Percentiles rank a stretch among this genome's conserved stretches.
These are phyloP conservation scores for Diogma glabrata DNA, from an alignment of 2,888 invertebrate species.

Conservation along the genomic window DNA sequence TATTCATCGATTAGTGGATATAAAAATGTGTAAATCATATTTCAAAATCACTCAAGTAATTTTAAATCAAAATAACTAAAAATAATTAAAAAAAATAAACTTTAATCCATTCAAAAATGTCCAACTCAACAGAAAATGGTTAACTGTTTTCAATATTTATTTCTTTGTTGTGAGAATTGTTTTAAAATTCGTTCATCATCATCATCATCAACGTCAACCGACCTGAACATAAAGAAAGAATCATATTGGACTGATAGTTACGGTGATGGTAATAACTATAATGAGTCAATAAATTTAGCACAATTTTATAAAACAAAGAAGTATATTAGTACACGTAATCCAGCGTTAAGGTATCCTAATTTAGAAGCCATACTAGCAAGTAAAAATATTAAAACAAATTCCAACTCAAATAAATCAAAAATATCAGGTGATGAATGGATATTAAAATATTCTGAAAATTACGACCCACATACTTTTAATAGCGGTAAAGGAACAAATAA, in stretches of 20 bases:
- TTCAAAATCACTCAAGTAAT: too few species aligned
- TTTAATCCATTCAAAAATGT: neutral
- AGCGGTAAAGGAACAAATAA: constrained; percentile 21
- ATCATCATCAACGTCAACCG: neutral
- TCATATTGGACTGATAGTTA: neutral
- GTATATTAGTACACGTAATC: constrained; percentile 4
- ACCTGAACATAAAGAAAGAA: neutral
- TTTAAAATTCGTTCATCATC: neutral
- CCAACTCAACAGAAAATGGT: constrained; percentile 1
- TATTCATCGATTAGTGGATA: too few species aligned
- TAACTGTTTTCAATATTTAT: constrained; percentile 1
- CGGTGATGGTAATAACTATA: neutral
- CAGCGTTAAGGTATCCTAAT: neutral
- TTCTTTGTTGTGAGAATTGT: neutral
- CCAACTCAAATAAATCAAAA: too few species aligned
- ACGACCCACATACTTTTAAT: constrained; percentile 33
- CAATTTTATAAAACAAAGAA: neutral
- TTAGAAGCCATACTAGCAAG: too few species aligned
- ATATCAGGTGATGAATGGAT: constrained; percentile 27
- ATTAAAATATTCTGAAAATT: constrained; percentile 27
- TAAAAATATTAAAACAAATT: too few species aligned
- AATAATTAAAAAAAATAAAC: too few species aligned
- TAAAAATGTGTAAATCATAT: too few species aligned
- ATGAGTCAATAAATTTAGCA: neutral
- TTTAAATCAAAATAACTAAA: too few species aligned